Evolutionary conservation across 92 coral and sea anemone genomes (phyloP).

Genomic region (Epizoanthus ramosus): DNA sequence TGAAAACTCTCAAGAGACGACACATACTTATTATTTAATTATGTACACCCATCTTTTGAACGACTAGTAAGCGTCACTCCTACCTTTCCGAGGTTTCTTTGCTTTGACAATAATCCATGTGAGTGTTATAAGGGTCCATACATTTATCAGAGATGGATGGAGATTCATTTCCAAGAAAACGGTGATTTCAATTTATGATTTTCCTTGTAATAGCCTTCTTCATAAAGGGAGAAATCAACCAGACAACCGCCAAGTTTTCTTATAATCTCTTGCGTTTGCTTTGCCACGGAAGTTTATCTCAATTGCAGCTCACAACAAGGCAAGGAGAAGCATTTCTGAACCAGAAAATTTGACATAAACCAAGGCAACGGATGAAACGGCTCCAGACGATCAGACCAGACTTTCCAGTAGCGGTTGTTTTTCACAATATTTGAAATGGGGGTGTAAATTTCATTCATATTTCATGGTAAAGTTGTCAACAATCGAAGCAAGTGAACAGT

Average conservation of each 20-base stretch:
- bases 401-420: slow-evolving; percentile 9
- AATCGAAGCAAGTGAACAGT: slow-evolving; percentile 13
- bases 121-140: slow-evolving; percentile 2
- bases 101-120: background rate
- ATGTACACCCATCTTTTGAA: too few species aligned
- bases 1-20: too few species aligned
- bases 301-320: too few species aligned
- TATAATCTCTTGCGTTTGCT: too few species aligned
- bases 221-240: too few species aligned
- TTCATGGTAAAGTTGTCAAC: slow-evolving; percentile 8
- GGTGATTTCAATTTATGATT: background rate
- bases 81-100: slow-evolving; percentile 23
- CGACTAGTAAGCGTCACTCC: background rate
- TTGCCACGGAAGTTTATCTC: too few species aligned
- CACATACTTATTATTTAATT: too few species aligned
- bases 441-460: slow-evolving; percentile 33
- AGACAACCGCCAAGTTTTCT: too few species aligned
- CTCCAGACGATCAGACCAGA: background rate
- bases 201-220: background rate
- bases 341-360: too few species aligned
- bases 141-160: background rate
- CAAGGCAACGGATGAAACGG: too few species aligned
- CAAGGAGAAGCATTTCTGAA: too few species aligned
- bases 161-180: background rate
- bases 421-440: slow-evolving; percentile 31